Evolutionary conservation across 2,113 vertebrate species (phyloP).

Genomic region (Pica pica): DNA sequence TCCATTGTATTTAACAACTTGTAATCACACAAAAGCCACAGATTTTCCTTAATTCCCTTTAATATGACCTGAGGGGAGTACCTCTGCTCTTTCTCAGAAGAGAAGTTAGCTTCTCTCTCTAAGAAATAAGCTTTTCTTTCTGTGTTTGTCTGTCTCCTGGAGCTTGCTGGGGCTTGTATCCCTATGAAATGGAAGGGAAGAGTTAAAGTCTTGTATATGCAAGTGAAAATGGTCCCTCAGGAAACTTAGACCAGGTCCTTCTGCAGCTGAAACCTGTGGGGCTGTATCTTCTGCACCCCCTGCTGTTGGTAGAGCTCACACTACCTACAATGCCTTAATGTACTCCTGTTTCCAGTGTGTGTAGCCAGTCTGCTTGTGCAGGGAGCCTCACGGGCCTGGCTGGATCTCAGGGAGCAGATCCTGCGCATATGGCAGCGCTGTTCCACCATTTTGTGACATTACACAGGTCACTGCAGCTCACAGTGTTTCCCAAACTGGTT

Average conservation of each 20-base stretch:
- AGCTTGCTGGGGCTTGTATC: neutral
- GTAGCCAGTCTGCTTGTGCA: neutral
- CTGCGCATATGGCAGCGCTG: neutral
- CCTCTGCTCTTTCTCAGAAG: neutral
- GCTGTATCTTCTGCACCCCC: neutral
- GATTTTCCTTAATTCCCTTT: conserved; percentile 8
- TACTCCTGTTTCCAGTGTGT: neutral
- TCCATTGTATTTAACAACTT: neutral
- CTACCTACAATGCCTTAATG: neutral
- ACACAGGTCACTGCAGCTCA: neutral
- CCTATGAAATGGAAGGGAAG: neutral
- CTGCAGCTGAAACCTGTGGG: neutral
- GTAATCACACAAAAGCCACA: neutral
- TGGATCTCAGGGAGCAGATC: neutral
- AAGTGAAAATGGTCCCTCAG: neutral
- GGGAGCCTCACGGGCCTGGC: neutral
- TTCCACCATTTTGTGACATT: neutral
- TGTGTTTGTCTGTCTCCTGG: neutral
- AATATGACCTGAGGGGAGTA: neutral
- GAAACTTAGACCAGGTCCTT: neutral
- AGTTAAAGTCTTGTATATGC: neutral
- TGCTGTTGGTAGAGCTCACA: neutral
- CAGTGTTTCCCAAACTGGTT: neutral
- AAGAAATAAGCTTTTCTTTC: neutral
- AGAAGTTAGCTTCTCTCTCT: neutral